Evolutionary conservation across 2,797 vertebrate species (phyloP), one percentile per base, ranked within the genome.

Genomic region (Neostethus bicornis): DNA sequence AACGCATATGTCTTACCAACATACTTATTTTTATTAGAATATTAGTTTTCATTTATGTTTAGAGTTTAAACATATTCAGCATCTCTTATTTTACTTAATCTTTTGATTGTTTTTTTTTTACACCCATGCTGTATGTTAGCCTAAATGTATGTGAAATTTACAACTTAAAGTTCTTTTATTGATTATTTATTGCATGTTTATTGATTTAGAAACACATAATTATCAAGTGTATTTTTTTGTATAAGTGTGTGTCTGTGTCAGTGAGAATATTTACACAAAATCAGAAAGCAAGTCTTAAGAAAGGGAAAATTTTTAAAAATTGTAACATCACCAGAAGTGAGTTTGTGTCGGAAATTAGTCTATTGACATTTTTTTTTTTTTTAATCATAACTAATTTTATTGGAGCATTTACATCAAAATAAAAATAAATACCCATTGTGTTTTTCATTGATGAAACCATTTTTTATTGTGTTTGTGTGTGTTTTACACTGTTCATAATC

Each of bases 381-480:
- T 34, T 47, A 26, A 52, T 41, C 24, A 19, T 72, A 47, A 61
- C 64, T 4, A 52, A 17, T 73, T 84, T 86, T 87, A 66, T 76
- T 52, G 66, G 75, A 26, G 32, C 20, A 69, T 87, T 85, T 84
- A 57, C 72, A 87, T 89, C 91, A 87, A 90, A 90, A 81, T 56
- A 13, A 43, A 66, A 24, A 12, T 19, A 13, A 2, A 4, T 4
- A 8, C 25, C 5, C 51, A 58, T 43, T 52, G 23, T 69, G 29
- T 47, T 64, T 51, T 59, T 66, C 8, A 44, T 26, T 7, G 2
- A 42, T 41, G 43, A 31, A 35, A 35, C 6, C 21, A 13, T 3
- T 29, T 23, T 5, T 0, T 19, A 25, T 39, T 46, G 2, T 21
- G 7, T 9, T 4, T 47, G 8, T 29, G 3, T 37, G 4, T 54